Evolutionary conservation across 1,140 invertebrate genomes (phyloP).

Genomic region (Druon quercuslanigerum): DNA sequence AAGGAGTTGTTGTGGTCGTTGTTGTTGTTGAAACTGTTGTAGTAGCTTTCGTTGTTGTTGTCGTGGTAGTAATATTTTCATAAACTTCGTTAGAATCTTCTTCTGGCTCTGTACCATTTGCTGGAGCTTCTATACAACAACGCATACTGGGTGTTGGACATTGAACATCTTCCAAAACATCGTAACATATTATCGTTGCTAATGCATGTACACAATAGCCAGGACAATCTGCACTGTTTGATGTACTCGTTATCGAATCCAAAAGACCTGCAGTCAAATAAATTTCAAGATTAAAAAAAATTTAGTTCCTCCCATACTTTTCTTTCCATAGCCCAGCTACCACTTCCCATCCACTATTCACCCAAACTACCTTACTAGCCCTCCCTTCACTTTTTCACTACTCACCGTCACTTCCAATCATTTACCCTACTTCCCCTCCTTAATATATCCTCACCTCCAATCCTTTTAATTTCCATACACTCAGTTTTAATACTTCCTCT

Average conservation of each 20-base stretch:
- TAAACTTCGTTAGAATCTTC: conserved; percentile 40
- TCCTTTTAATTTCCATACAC: no score
- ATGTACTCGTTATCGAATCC: conserved; percentile 88
- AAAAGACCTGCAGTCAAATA: conserved; percentile 80
- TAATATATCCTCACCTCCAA: no score
- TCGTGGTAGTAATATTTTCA: conserved; percentile 63
- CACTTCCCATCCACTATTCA: no score
- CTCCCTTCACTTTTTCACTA: no score
- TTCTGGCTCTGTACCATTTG: conserved; percentile 62
- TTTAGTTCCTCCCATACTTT: not conserved
- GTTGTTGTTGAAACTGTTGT: conserved; percentile 52
- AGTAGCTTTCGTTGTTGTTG: conserved; percentile 64
- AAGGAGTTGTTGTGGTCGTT: conserved; percentile 35
- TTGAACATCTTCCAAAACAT: conserved; percentile 86
- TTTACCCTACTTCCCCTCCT: no score
- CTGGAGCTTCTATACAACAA: conserved; percentile 85
- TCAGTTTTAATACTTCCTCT: no score
- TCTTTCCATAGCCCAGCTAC: no score
- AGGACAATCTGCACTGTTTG: conserved; percentile 88
- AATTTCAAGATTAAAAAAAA: not conserved
- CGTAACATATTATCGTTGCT: conserved; percentile 88
- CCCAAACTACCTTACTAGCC: no score
- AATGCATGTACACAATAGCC: conserved; percentile 89
- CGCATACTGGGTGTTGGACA: conserved; percentile 87
- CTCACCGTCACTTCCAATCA: no score